Conservation (phyloP, 2,797 vertebrate species). For the Spheniscus humboldti region DNA sequence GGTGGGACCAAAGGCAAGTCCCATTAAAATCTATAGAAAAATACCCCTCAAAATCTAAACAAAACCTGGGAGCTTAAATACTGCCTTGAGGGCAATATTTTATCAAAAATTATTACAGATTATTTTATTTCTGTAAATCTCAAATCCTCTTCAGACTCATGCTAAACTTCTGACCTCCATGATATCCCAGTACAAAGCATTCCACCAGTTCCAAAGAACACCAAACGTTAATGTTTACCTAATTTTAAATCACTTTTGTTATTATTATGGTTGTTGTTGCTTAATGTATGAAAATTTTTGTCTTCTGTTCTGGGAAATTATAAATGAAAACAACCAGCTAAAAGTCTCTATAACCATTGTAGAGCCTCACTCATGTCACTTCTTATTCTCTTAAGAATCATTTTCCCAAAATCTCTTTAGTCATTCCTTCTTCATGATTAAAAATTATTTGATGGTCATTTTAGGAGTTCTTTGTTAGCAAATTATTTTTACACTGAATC, state of each 20-base stretch:
- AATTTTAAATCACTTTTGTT: neutral
- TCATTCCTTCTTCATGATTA: neutral
- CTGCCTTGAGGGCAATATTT: neutral
- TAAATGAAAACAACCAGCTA: neutral
- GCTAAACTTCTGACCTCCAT: neutral
- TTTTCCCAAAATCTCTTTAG: neutral
- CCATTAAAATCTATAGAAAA: neutral
- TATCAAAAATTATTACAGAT: neutral
- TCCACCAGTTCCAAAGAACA: neutral
- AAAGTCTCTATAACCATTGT: neutral
- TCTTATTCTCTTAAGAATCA: neutral
- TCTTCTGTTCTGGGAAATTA: neutral
- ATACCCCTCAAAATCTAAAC: neutral
- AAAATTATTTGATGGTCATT: neutral
- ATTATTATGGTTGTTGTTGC: neutral
- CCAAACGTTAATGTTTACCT: neutral
- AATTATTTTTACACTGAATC: neutral
- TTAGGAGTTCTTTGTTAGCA: neutral
- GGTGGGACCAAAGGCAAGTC: neutral
- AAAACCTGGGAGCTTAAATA: neutral
- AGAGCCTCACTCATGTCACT: neutral
- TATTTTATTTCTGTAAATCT: neutral
- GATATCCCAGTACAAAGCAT: neutral
- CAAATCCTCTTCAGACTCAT: neutral
- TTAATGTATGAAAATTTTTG: neutral